Evolutionary conservation across 2,888 invertebrate genomes (phyloP).

Genomic region (Drosophila infuscata): DNA sequence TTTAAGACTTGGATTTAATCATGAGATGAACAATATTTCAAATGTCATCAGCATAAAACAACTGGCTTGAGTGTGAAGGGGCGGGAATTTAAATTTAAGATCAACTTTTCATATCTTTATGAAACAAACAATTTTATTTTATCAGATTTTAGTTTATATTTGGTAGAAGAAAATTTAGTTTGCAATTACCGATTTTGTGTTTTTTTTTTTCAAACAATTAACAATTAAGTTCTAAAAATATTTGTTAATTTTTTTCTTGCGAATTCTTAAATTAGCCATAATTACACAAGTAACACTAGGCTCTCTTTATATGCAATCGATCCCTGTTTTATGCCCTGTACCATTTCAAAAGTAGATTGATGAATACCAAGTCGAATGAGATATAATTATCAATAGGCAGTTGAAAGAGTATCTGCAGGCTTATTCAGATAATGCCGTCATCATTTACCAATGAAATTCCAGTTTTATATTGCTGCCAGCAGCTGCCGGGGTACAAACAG

Average conservation of each 20-base stretch:
- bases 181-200: neutral
- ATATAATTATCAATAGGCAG: neutral
- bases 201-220: neutral
- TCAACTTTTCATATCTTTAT: fast-evolving
- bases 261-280: neutral
- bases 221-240: neutral
- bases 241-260: fast-evolving
- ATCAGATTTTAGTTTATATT: neutral
- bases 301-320: neutral
- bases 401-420: neutral
- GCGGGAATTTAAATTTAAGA: neutral
- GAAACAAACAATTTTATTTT: no score
- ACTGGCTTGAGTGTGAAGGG: neutral
- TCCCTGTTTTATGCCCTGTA: neutral
- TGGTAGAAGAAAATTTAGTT: neutral
- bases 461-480: conserved; percentile 32
- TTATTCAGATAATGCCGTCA: conserved; percentile 21
- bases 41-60: neutral
- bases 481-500: conserved; percentile 59
- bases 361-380: neutral
- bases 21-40: conserved; percentile 30
- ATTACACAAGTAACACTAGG: neutral
- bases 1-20: conserved; percentile 18
- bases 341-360: neutral
- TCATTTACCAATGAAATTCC: conserved; percentile 2